A percentile compares a stretch with the other conserved stretches of the same genome.
Conservation (phyloP, 2,888 invertebrate genomes). For the Nymphalis c-album region DNA sequence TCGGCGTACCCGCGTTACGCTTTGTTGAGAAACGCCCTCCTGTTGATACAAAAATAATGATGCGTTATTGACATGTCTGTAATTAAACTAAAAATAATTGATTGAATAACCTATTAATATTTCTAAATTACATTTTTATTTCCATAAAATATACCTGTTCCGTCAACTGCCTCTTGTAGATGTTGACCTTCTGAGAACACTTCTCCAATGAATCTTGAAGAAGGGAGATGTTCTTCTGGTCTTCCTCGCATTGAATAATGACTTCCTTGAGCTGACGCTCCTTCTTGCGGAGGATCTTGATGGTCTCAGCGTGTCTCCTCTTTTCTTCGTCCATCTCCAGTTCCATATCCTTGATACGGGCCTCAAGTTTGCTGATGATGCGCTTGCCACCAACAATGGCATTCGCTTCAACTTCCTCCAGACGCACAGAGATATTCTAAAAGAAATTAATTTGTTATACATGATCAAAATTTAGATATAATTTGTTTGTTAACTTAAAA, state of each 20-base stretch:
- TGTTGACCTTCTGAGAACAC: slow-evolving; percentile 90
- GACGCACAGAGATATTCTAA: slow-evolving; percentile 92
- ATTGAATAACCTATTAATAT: too few relatives aligned
- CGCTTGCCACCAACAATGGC: slow-evolving; percentile 98
- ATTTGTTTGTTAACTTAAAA: neutral
- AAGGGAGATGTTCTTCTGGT: slow-evolving; percentile 96
- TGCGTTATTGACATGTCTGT: too few relatives aligned
- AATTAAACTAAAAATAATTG: too few relatives aligned
- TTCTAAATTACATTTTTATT: too few relatives aligned
- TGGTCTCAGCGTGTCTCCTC: slow-evolving; percentile 97
- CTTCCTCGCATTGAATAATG: slow-evolving; percentile 97
- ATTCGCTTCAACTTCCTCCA: slow-evolving; percentile 98
- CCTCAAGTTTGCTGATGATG: slow-evolving; percentile 98
- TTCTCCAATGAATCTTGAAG: slow-evolving; percentile 96
- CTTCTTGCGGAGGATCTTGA: slow-evolving; percentile 98
- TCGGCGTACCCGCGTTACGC: slow-evolving; percentile 96
- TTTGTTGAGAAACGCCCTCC: slow-evolving; percentile 96
- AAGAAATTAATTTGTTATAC: slow-evolving; percentile 30
- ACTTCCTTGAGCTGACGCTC: slow-evolving; percentile 98
- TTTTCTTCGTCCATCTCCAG: slow-evolving; percentile 97
- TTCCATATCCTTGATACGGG: slow-evolving; percentile 96
- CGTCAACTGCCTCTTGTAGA: slow-evolving; percentile 97
- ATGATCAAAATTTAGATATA: neutral
- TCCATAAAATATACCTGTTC: slow-evolving; percentile 85
- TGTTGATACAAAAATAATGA: slow-evolving; percentile 50